Base-by-base conservation (phyloP, 2,888 invertebrate species). In the Andrena marginata region DNA sequence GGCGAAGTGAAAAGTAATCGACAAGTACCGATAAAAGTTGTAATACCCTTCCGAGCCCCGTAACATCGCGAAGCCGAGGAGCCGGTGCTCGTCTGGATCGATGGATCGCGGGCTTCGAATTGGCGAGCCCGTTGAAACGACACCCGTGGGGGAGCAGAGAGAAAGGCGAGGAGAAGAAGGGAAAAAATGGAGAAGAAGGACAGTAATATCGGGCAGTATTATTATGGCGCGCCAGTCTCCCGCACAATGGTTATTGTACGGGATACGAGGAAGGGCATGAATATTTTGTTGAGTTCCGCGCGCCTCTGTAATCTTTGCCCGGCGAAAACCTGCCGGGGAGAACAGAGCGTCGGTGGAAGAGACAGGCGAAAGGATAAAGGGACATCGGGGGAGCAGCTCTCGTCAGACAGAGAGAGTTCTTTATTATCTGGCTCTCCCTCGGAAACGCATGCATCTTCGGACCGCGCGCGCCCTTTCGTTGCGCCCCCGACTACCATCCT, bases 231-330 rank as follows among this genome's bases (percentile, higher is more conserved):
- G 80, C 68, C 83, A 71, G 85, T 84, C 86, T 85, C 78, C 78
- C 56, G 54, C 54, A 84, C 84, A 83, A 88, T 89, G 85, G 85
- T 88, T 85, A 86, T 90, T 87, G 86, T 88, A 80, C 76, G 33
- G 71, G 67, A 48, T 42, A 77, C 49, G 80, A 56, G 80, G 65
- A 42, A 62, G 77, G 77, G 78, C 82, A 87, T 86, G 87, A 89
- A 90, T 90, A 89, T 89, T 87, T 90, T 80, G 80, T 84, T 82
- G 78, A 74, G 72, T 82, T 85, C 78, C 72, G 59, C 65, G 68
- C 62, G 69, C 42, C 59, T 62, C 74, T 77, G 82, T 84, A 85
- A 87, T 87, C 82, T 84, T 87, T 86, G 77, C 56, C 51, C 59
- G 63, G 49, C 70, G 82, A 84, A 81, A 81, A 78, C 75, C 42